These are phyloP conservation scores for Aspidiotus destructor DNA, from an alignment of 2,888 invertebrate species.

Conservation along the genomic window DNA sequence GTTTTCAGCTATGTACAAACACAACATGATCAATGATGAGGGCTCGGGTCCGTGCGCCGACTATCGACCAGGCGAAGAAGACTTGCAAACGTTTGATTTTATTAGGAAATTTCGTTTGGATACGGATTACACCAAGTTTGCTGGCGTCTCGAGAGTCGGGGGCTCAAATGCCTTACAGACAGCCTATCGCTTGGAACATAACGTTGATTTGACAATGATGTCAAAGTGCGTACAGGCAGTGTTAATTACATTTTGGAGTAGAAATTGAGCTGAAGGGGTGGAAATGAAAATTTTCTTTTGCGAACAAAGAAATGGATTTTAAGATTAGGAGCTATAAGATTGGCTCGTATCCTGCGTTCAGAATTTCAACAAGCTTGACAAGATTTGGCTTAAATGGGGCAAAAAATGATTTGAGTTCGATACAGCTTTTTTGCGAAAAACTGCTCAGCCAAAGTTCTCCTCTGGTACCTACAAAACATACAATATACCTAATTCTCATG, in stretches of 20 bases:
- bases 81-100: slow-evolving; percentile 70
- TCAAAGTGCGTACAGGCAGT: slow-evolving; percentile 54
- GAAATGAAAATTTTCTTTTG: background rate
- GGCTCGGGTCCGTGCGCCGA: slow-evolving; percentile 46
- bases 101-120: slow-evolving; percentile 67
- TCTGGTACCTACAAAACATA: slow-evolving; percentile 3
- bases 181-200: slow-evolving; percentile 65
- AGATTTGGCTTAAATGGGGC: no score
- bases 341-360: no score
- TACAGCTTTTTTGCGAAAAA: no score
- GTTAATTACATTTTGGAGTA: slow-evolving; percentile 29
- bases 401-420: no score
- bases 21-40: slow-evolving; percentile 11
- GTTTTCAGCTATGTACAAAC: background rate
- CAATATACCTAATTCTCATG: background rate
- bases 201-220: slow-evolving; percentile 55
- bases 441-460: no score
- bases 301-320: background rate
- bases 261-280: background rate
- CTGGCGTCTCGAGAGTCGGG: slow-evolving; percentile 58
- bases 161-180: slow-evolving; percentile 70
- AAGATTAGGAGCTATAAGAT: no score
- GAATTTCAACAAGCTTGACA: no score
- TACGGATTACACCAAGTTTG: slow-evolving; percentile 49
- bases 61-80: slow-evolving; percentile 61